Conservation (phyloP, 2,113 vertebrate species). For the Oncorhynchus mykiss region DNA sequence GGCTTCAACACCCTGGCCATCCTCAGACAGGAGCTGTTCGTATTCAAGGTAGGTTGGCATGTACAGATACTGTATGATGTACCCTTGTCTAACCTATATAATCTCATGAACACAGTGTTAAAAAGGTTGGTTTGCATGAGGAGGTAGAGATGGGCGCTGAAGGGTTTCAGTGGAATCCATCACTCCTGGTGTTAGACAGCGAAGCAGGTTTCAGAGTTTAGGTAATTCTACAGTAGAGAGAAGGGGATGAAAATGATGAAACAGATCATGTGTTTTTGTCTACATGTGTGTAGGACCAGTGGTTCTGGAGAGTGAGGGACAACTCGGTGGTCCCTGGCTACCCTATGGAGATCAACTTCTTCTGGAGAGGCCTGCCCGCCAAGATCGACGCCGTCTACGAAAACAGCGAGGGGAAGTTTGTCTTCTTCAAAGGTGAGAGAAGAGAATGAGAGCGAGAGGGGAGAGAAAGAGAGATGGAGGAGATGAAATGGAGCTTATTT, state of each 20-base stretch:
- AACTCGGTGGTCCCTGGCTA: constrained; percentile 97
- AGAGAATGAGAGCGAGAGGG: not conserved
- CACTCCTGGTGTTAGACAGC: too few relatives aligned
- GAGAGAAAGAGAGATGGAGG: not conserved
- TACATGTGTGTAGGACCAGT: constrained; percentile 85
- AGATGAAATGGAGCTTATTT: not conserved
- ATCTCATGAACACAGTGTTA: too few relatives aligned
- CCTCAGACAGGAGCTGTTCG: constrained; percentile 95
- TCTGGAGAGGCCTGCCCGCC: constrained; percentile 94
- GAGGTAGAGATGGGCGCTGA: too few relatives aligned
- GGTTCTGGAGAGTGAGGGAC: constrained; percentile 98
- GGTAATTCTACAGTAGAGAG: too few relatives aligned
- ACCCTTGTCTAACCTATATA: too few relatives aligned
- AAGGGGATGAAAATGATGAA: not conserved
- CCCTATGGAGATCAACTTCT: constrained; percentile 97
- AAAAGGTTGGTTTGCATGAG: too few relatives aligned
- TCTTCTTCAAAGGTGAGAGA: constrained; percentile 97
- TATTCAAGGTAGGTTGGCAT: constrained; percentile 88
- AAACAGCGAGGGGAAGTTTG: constrained; percentile 97
- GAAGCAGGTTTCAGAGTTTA: too few relatives aligned
- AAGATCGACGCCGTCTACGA: constrained; percentile 98
- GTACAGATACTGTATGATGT: too few relatives aligned
- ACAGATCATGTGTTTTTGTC: not conserved
- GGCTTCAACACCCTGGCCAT: constrained; percentile 98
- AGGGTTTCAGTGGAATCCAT: too few relatives aligned